Evolutionary conservation across 35 echinoderm and acorn worm species (phyloP).

Genomic region (Hemicentrotus pulcherrimus): DNA sequence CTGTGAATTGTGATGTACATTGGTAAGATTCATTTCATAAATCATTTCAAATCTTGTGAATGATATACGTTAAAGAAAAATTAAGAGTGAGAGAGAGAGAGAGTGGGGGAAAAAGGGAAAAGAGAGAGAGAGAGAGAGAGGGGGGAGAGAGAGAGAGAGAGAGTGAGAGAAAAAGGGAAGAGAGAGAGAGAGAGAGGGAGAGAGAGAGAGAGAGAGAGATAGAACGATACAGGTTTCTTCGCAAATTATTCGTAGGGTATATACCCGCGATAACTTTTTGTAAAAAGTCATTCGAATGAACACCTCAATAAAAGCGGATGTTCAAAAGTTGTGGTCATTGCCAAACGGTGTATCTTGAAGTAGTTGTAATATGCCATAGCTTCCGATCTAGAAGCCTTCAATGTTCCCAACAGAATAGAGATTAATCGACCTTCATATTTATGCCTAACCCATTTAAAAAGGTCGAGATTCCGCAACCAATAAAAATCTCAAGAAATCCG

Average conservation of each 20-base stretch:
- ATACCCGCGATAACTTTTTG: too few relatives aligned
- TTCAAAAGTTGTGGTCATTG: too few relatives aligned
- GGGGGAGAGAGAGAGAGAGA: conserved; percentile 14
- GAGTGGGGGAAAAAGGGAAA: too few relatives aligned
- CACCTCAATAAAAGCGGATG: too few relatives aligned
- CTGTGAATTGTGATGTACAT: too few relatives aligned
- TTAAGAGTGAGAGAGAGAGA: neutral
- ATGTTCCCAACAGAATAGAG: neutral
- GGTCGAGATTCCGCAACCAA: too few relatives aligned
- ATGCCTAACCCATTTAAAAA: neutral
- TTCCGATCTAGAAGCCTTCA: neutral
- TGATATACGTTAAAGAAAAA: neutral
- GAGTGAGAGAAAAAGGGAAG: neutral
- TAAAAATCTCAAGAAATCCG: neutral
- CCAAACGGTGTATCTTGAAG: too few relatives aligned
- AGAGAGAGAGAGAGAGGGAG: conserved; percentile 4
- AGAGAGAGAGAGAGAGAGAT: neutral
- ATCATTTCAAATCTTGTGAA: neutral
- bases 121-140: conserved; percentile 6
- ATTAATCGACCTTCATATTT: neutral
- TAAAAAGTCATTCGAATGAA: too few relatives aligned
- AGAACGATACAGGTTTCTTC: neutral
- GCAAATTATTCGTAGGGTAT: too few relatives aligned
- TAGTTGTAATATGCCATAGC: too few relatives aligned
- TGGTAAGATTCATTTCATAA: neutral